Base-by-base conservation (phyloP, 1,140 invertebrate species). In the Drosophila nasuta region DNA sequence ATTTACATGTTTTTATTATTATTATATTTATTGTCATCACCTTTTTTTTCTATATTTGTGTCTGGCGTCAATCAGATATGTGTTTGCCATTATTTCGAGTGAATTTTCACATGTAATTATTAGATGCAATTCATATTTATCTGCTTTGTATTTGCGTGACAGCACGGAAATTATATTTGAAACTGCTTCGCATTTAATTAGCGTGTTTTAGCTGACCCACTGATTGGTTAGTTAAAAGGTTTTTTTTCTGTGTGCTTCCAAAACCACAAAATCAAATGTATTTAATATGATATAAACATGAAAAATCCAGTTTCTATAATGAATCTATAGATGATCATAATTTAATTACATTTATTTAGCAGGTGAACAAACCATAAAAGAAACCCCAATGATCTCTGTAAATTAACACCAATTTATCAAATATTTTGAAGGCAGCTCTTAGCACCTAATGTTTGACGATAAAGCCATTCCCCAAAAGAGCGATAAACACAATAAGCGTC, bases 331-430 rank as follows among this genome's bases (percentile, higher is more conserved):
- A 41, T 41, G 54, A 8, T 30, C 38, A 54, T 74, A 68, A 68
- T 68, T 68, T 41, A 46, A 62, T 60, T 25, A 60, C 28, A 13
- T 67, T 60, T 60, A 11, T 38, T 38, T 25, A 33, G 38, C 65
- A 59, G 30, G 30, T 60, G 49, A 15, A 4, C 4, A 15, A 17
- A 17, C 6, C 17, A 25, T 48, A 48, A 25, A 69, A 57, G 57
- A 68, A 56, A 68, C 41, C 33, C 41, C 65, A 41, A 13, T 3
- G 57, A 45, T 48, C 15, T 25, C 11, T 11, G 17, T 11, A 56
- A 74, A 74, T 69, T 74, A 69, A n/a, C 65, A 49, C 15, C 57
- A 62, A 74, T 69, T 69, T 20, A 60, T 68, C 41, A 60, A 41
- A 68, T 28, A 20, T 54, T 41, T 68, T 45, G 38, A 46, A 33